Conservation (phyloP, 2,113 vertebrate species). For the Bubo bubo region DNA sequence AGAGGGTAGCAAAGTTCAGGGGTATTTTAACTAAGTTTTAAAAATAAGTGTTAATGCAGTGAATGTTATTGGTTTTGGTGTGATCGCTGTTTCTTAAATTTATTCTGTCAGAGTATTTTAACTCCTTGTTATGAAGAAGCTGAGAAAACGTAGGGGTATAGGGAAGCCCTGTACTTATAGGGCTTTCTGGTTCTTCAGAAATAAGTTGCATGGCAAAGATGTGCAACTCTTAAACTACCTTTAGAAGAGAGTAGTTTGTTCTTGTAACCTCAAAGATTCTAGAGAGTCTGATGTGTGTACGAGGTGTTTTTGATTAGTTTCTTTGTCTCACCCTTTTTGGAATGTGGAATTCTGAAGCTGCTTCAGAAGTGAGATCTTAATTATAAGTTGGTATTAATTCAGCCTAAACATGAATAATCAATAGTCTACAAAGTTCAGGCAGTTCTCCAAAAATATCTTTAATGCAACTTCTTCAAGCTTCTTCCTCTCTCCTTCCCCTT, state of each 20-base stretch:
- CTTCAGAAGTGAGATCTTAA: background rate
- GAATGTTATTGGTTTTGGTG: background rate
- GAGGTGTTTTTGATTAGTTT: background rate
- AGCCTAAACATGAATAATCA: background rate
- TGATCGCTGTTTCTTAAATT: background rate
- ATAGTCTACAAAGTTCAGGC: background rate
- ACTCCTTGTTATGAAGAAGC: background rate
- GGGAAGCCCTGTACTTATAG: background rate
- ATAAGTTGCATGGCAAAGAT: background rate
- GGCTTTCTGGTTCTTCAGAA: background rate
- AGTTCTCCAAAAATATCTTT: background rate
- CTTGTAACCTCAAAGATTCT: background rate
- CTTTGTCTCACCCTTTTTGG: background rate
- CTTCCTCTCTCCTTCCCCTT: background rate
- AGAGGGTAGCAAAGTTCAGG: background rate
- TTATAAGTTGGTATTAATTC: background rate
- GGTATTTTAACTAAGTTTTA: background rate
- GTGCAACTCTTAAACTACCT: background rate
- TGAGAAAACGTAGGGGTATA: background rate
- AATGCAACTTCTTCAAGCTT: background rate
- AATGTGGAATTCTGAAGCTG: background rate
- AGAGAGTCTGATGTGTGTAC: background rate
- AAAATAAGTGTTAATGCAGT: background rate
- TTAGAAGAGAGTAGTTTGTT: background rate
- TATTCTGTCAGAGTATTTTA: background rate